Base-by-base conservation (phyloP, 2,888 invertebrate genomes). In the Caenorhabditis sulstoni region DNA sequence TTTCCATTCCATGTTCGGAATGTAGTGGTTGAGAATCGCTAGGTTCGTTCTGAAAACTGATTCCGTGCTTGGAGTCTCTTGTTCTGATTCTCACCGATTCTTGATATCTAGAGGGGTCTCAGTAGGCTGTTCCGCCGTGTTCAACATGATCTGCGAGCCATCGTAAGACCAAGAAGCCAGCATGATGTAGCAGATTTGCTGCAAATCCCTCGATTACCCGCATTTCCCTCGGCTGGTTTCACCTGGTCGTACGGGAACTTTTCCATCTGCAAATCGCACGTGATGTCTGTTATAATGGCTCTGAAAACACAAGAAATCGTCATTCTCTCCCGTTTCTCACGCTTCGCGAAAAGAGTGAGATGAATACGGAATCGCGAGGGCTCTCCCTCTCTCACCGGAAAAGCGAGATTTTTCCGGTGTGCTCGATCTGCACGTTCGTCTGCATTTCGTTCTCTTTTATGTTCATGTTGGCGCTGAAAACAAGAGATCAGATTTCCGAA, bases 1-100 rank as follows among this genome's bases (percentile, higher is more conserved):
- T 29, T 83, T 85, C 90, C 90, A 90, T 62, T 90, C 89, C 86
- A 87, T 88, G 67, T 89, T 89, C 0, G 87, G 88, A 11, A 89
- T 89, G 79, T 90, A 90, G 70, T 89, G 88, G 23, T 86, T 85
- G 12, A 89, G 81, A 16, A 82, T 79, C 0, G 86, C 85, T 14
- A 87, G 59, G 20, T 86, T 86, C 8, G 85, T 79, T 49, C 85
- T 85, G 70, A 57, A 81, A 82, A 29, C 9, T 14, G n/a, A n/a
- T n/a, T n/a, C n/a, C n/a, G n/a, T n/a, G n/a, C n/a, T n/a, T n/a
- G 29, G 29, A 29, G 7, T 7, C 4, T 29, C 29, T 29, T n/a
- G n/a, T n/a, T 29, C 29, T 29, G 29, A 29, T 7, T 35, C 45
- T 41, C 39, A 81, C 84, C 68, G 64, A 57, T 81, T 84, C 50